A percentile compares a stretch with the other conserved stretches of the same genome.
These are phyloP conservation scores for Helicolenus hilgendorfi DNA, from an alignment of 2,797 vertebrate species.

Conservation along the genomic window DNA sequence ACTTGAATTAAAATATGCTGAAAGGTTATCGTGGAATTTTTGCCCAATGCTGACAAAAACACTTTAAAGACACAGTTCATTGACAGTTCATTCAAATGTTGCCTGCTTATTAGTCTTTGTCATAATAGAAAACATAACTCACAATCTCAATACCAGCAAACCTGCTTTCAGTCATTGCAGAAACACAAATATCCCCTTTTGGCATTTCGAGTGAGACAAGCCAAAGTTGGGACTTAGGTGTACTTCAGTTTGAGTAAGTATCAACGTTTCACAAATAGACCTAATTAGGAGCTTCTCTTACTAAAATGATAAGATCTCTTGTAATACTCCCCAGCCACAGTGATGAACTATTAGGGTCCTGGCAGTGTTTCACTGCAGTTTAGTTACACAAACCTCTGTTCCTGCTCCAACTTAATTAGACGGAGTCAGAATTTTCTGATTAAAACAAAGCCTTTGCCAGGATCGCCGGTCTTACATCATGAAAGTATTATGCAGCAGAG, in stretches of 20 bases:
- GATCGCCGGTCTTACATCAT: slow-evolving; percentile 57
- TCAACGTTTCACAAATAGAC: slow-evolving; percentile 44
- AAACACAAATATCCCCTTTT: neutral
- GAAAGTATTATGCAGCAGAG: slow-evolving; percentile 45
- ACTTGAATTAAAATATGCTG: neutral
- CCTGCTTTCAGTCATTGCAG: neutral
- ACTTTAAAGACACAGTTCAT: neutral
- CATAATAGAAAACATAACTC: neutral
- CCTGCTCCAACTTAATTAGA: slow-evolving; percentile 65
- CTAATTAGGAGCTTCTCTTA: slow-evolving; percentile 57
- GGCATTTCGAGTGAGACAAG: neutral
- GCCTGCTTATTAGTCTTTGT: neutral
- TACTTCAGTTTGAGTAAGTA: slow-evolving; percentile 31
- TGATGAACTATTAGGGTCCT: slow-evolving; percentile 52
- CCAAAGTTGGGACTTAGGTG: slow-evolving; percentile 14
- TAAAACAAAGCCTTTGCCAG: slow-evolving; percentile 64
- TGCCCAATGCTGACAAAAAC: neutral
- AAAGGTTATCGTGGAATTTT: neutral
- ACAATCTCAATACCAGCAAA: neutral
- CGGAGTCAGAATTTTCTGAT: slow-evolving; percentile 72
- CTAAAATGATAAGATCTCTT: slow-evolving; percentile 43
- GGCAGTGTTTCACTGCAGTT: slow-evolving; percentile 48
- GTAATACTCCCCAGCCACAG: slow-evolving; percentile 40
- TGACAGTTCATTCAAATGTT: neutral
- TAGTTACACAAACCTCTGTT: slow-evolving; percentile 58